A percentile compares a stretch with the other conserved stretches of the same genome.
Conservation (phyloP, 2,888 invertebrate genomes). For the Ornithoptera alexandrae region DNA sequence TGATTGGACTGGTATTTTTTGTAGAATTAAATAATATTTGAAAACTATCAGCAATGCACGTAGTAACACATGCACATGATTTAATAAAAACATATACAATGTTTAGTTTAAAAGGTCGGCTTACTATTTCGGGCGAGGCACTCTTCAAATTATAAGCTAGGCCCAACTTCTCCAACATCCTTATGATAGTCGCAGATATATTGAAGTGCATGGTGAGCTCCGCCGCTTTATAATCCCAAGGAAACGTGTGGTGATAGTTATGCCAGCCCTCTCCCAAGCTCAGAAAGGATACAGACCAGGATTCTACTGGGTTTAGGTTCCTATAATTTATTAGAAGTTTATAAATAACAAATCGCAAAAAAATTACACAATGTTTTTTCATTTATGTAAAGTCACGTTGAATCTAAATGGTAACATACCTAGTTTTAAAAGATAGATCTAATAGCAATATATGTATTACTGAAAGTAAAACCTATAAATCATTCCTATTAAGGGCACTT, state of each 20-base stretch:
- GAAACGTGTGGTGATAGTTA: conserved; percentile 95
- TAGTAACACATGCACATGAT: too few species aligned
- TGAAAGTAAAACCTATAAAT: too few species aligned
- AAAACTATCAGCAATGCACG: too few species aligned
- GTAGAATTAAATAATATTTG: too few species aligned
- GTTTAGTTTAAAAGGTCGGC: neutral
- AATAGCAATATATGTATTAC: too few species aligned
- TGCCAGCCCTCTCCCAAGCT: conserved; percentile 94
- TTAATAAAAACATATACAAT: neutral
- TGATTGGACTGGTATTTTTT: too few species aligned
- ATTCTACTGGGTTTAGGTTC: conserved; percentile 88
- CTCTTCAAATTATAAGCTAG: conserved; percentile 82
- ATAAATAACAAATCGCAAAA: neutral
- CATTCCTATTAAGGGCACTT: too few species aligned
- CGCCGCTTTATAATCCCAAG: conserved; percentile 96
- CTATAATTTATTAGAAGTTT: conserved; percentile 60
- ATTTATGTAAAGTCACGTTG: too few species aligned
- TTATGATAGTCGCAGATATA: conserved; percentile 82
- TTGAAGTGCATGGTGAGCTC: conserved; percentile 85
- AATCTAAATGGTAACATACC: too few species aligned
- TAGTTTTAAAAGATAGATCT: too few species aligned
- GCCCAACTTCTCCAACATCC: conserved; percentile 80
- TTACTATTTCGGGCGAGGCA: conserved; percentile 65
- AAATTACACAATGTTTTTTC: too few species aligned
- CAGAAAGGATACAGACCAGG: conserved; percentile 84